Evolutionary conservation across 2,797 vertebrate genomes (phyloP).

Genomic region (Hippopotamyrus pictus): DNA sequence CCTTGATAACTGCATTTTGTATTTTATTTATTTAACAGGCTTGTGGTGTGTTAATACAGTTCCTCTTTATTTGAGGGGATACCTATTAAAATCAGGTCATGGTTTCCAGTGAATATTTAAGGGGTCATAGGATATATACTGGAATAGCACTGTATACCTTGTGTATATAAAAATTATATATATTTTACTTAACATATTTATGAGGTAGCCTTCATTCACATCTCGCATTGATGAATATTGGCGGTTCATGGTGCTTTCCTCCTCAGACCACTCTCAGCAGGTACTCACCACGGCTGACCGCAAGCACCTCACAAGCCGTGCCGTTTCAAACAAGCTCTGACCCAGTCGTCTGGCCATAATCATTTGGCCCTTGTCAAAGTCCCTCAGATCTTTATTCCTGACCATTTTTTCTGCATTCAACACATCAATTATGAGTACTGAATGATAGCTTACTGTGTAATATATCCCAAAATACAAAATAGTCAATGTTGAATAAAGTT

Average conservation of each 20-base stretch:
- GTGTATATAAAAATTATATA: background rate
- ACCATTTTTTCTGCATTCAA: background rate
- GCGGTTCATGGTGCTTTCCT: background rate
- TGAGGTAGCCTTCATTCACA: background rate
- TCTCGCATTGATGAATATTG: background rate
- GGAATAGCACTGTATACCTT: background rate
- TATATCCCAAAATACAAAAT: background rate
- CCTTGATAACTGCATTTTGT: background rate
- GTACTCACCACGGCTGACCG: background rate
- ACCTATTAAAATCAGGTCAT: background rate
- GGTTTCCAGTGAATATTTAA: background rate
- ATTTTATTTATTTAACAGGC: background rate
- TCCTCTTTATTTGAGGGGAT: background rate
- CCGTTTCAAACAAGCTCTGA: background rate
- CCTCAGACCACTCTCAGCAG: background rate
- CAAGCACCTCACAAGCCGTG: background rate
- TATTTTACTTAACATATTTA: background rate
- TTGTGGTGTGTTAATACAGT: background rate
- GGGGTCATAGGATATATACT: background rate
- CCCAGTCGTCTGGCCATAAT: background rate
- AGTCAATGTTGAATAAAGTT: background rate
- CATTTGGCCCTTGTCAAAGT: background rate
- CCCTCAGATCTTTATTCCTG: background rate
- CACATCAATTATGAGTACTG: too few species aligned
- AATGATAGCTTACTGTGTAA: background rate